These are phyloP conservation scores for Tetheella fluctuosa DNA, from an alignment of 2,888 invertebrate genomes.

Conservation along the genomic window DNA sequence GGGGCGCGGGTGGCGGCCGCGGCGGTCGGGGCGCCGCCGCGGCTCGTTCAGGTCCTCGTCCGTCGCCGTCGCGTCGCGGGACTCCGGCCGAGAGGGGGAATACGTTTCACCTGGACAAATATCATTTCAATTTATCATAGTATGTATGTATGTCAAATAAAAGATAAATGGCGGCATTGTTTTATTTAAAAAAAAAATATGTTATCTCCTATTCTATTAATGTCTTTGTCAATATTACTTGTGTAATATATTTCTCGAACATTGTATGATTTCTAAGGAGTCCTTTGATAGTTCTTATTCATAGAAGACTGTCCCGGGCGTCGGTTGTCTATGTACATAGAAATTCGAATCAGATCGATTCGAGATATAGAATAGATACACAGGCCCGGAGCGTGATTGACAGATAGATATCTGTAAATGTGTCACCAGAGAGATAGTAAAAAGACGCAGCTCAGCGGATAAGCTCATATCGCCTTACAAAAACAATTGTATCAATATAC, in stretches of 20 bases:
- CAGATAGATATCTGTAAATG: background rate
- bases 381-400: background rate
- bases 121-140: no score
- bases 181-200: no score
- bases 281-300: background rate
- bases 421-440: slow-evolving; percentile 2
- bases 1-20: slow-evolving; percentile 40
- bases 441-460: background rate
- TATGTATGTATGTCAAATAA: no score
- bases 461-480: background rate
- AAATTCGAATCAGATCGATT: background rate
- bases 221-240: no score
- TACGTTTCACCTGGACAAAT: slow-evolving; percentile 53
- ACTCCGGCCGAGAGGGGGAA: slow-evolving; percentile 66
- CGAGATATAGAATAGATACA: background rate
- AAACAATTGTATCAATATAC: background rate
- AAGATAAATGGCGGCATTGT: no score
- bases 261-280: no score
- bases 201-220: no score
- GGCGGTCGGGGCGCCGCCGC: slow-evolving; percentile 47
- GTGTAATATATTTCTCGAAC: no score
- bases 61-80: slow-evolving; percentile 64
- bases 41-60: slow-evolving; percentile 60
- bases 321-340: background rate
- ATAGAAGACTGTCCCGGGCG: background rate